Evolutionary conservation across 2,113 vertebrate genomes (phyloP).

Genomic region (Bos javanicus): DNA sequence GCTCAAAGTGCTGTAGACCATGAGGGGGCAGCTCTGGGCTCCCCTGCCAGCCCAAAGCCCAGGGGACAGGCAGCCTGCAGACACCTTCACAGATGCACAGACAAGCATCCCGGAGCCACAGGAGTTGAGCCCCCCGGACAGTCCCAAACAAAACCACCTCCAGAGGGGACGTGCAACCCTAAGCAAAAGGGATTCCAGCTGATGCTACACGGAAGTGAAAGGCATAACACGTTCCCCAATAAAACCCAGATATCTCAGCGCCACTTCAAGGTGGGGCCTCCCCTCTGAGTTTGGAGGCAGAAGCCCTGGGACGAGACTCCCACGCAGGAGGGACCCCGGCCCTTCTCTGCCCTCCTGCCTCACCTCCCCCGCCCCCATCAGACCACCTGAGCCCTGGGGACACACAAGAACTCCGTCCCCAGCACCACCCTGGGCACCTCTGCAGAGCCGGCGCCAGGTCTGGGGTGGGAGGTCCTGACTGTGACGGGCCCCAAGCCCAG

Average conservation of each 20-base stretch:
- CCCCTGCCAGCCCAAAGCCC: neutral
- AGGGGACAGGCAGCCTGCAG: neutral
- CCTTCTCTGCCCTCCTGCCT: neutral
- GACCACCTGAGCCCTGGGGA: neutral
- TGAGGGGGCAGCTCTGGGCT: neutral
- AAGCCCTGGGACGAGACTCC: too few relatives aligned
- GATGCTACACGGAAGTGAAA: rapidly evolving
- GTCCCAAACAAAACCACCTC: neutral
- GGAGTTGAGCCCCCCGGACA: rapidly evolving
- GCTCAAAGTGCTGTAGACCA: neutral
- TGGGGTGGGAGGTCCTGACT: neutral
- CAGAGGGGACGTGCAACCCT: rapidly evolving
- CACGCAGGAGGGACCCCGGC: neutral
- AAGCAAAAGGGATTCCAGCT: neutral
- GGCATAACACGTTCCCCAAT: rapidly evolving
- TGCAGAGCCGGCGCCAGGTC: neutral
- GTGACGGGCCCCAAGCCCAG: neutral
- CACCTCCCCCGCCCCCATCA: neutral
- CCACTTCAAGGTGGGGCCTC: neutral
- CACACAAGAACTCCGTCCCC: neutral
- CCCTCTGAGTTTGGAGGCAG: neutral
- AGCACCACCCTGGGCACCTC: neutral
- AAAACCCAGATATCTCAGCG: rapidly evolving
- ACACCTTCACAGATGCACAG: rapidly evolving
- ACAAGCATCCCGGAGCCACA: neutral